These are phyloP conservation scores for Apolygus lucorum DNA, from an alignment of 1,140 invertebrate species.

Conservation along the genomic window DNA sequence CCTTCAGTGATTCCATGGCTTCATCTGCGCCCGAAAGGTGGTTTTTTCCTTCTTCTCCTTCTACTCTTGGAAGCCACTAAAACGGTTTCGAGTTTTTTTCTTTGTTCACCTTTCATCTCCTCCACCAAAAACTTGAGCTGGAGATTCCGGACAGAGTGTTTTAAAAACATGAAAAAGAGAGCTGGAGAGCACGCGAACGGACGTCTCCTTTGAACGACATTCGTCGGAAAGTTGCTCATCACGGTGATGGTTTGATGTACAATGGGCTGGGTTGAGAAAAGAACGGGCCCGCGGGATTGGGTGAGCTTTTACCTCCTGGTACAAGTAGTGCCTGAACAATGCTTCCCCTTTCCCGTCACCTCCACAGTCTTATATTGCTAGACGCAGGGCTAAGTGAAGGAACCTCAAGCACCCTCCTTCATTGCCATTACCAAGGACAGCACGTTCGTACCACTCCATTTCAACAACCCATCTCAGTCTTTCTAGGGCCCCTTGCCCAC, in stretches of 20 bases:
- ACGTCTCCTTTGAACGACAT: neutral
- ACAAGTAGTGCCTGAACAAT: slow-evolving; percentile 26
- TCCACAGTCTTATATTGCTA: slow-evolving; percentile 4
- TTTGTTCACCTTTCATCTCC: no score
- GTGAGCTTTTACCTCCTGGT: slow-evolving; percentile 1
- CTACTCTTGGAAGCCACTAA: no score
- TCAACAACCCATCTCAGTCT: neutral
- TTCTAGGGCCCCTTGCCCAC: neutral
- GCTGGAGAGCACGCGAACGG: neutral
- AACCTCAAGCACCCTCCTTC: slow-evolving; percentile 2
- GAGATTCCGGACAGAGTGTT: no score
- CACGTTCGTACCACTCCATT: slow-evolving; percentile 16
- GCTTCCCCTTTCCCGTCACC: slow-evolving; percentile 3
- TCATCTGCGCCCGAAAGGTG: no score
- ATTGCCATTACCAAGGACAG: slow-evolving; percentile 6
- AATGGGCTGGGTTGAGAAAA: slow-evolving; percentile 10
- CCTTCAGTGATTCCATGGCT: no score
- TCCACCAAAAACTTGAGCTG: no score
- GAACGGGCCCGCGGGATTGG: slow-evolving; percentile 13
- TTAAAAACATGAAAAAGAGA: neutral
- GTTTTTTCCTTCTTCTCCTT: no score
- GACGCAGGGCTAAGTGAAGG: slow-evolving; percentile 9
- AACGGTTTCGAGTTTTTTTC: no score
- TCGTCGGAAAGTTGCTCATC: slow-evolving; percentile 6
- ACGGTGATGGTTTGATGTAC: slow-evolving; percentile 7